phyloP scores from a whole-genome alignment of 2,113 vertebrate species.

The Xiphorhynchus elegans region DNA sequence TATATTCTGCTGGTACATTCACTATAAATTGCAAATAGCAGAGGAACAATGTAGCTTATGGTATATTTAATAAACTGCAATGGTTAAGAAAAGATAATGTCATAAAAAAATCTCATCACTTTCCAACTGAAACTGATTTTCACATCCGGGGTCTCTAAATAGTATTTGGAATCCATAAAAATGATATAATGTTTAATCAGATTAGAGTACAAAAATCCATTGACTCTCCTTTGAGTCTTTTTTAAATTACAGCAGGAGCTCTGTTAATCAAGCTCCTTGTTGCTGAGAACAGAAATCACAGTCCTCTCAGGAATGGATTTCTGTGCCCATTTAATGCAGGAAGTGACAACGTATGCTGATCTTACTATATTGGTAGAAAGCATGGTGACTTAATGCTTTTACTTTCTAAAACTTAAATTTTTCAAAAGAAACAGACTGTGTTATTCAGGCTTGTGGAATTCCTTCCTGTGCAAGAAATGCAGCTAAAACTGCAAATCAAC shows the following conservation, averaged over 20 bases:
- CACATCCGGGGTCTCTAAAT: background rate
- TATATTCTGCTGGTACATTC: background rate
- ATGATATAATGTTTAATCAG: constrained; percentile 45
- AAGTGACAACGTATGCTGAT: background rate
- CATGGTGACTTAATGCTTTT: background rate
- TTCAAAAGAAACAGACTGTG: background rate
- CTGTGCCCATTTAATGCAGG: background rate
- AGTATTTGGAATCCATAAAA: constrained; percentile 54
- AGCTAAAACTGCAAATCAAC: background rate
- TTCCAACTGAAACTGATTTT: constrained; percentile 22
- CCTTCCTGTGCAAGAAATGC: background rate
- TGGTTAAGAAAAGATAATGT: constrained; percentile 6
- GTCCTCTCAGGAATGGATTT: background rate
- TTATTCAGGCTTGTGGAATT: background rate
- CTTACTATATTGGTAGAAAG: background rate
- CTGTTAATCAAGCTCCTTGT: constrained; percentile 16
- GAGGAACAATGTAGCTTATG: constrained; percentile 1
- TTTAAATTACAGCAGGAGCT: background rate
- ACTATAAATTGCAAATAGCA: background rate
- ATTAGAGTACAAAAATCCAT: constrained; percentile 14
- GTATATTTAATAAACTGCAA: constrained; percentile 30
- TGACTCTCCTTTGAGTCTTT: background rate
- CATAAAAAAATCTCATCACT: background rate
- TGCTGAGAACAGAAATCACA: background rate
- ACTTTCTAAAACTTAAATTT: background rate